Conservation (phyloP, 2,113 vertebrate genomes). For the Petrocephalus zakoni region DNA sequence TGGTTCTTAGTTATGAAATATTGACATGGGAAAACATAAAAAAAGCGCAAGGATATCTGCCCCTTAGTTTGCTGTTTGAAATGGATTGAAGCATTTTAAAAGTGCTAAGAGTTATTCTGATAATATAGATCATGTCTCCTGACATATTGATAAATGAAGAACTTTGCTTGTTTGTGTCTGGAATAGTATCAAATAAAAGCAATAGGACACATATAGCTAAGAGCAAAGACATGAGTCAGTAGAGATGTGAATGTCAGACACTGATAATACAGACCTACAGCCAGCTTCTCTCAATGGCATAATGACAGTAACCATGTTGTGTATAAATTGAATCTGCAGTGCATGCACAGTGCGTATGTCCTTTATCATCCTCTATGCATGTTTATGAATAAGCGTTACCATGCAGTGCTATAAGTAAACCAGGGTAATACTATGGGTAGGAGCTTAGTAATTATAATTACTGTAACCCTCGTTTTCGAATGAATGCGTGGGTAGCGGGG, state of each 20-base stretch:
- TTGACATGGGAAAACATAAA: background rate
- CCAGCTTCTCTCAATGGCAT: background rate
- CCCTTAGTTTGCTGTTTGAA: background rate
- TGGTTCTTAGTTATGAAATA: conserved; percentile 6
- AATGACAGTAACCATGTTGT: background rate
- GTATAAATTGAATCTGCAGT: background rate
- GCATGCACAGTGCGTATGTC: background rate
- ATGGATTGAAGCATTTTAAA: background rate
- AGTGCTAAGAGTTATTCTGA: background rate
- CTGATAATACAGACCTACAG: background rate
- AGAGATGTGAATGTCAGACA: background rate
- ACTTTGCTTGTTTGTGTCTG: background rate
- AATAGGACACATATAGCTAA: background rate
- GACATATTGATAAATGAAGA: background rate
- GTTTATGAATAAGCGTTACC: background rate
- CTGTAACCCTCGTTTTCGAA: too few relatives aligned
- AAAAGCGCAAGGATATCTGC: background rate
- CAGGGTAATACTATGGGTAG: too few relatives aligned
- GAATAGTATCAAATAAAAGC: background rate
- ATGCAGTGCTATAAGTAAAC: too few relatives aligned
- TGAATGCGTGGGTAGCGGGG: too few relatives aligned
- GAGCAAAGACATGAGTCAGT: background rate
- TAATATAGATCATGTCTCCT: background rate
- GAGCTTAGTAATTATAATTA: too few relatives aligned
- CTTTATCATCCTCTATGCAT: background rate